Evolutionary conservation across 2,797 vertebrate genomes (phyloP), one percentile per base, ranked within the genome.

Genomic region (Clarias fuscus): DNA sequence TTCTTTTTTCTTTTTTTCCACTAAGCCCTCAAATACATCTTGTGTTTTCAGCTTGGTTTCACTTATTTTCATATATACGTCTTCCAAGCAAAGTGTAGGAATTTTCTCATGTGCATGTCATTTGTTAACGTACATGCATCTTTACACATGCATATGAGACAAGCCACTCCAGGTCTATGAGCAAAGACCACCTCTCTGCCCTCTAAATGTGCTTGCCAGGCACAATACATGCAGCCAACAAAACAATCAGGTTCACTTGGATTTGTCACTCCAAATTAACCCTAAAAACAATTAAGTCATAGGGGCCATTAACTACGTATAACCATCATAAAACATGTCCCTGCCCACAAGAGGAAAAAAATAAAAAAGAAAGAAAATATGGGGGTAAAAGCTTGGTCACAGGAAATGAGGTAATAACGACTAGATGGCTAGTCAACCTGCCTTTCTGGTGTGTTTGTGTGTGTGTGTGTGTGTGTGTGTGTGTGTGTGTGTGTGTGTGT

Each of bases 381-480:
- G 87, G 91, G 91, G 94, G 93, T 95, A 95, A 94, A 94, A 87
- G 88, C 79, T 89, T 95, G 94, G 94, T 94, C 94, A 95, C 92
- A 94, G 94, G 93, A 95, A 95, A 95, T 95, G 94, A 95, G 93
- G 94, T 95, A 95, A 95, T 95, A 94, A 94, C 92, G 91, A 93
- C 91, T 93, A 90, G 91, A 93, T 91, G 91, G 93, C 93, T 90
- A 95, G 94, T 95, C 93, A 94, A 94, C 93, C 93, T 93, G 93
- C 91, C 93, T 92, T 91, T 88, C 92, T 64, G 90, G 88, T 89
- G 91, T 92, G 92, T 92, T 91, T 93, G 93, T 92, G 93, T 92
- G 85, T 88, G 88, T 84, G 78, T 92, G 92, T 92, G 92, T 92
- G 91, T 92, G 92, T 92, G 93, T 93, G 93, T 92, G 93, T 92